A percentile compares a stretch with the other conserved stretches of the same genome.
Conservation (phyloP, 1,140 invertebrate species). For the Pentalonia nigronervosa region DNA sequence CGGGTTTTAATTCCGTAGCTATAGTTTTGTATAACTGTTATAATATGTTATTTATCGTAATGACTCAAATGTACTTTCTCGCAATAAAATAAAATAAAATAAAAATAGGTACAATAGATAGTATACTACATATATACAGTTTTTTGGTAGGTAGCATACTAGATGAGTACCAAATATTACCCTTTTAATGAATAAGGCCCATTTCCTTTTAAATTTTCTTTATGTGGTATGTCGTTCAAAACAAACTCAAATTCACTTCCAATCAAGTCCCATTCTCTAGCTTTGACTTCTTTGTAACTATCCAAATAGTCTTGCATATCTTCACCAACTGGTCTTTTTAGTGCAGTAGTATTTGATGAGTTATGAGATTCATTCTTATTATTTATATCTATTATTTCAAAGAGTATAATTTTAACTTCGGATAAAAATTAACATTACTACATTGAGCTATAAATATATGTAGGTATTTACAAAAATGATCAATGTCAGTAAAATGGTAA, state of each 20-base stretch:
- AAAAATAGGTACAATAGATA: no score
- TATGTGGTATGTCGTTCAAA: constrained; percentile 71
- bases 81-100: no score
- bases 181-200: constrained; percentile 54
- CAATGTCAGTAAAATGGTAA: background rate
- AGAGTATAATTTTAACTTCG: background rate
- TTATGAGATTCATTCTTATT: constrained; percentile 28
- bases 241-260: constrained; percentile 72
- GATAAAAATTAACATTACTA: background rate
- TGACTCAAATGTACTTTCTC: no score
- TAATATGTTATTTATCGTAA: no score
- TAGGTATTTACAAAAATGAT: no score
- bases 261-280: constrained; percentile 67
- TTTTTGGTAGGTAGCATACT: no score
- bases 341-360: background rate
- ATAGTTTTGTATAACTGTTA: no score
- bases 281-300: constrained; percentile 68
- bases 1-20: no score
- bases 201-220: constrained; percentile 45
- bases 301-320: constrained; percentile 66
- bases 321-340: constrained; percentile 29
- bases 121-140: no score
- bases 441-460: background rate
- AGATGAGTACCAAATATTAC: no score
- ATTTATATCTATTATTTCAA: constrained; percentile 26